A percentile compares a stretch with the other conserved stretches of the same genome.
phyloP scores from a whole-genome alignment of 1,140 invertebrate species.

The Dendroctonus valens region DNA sequence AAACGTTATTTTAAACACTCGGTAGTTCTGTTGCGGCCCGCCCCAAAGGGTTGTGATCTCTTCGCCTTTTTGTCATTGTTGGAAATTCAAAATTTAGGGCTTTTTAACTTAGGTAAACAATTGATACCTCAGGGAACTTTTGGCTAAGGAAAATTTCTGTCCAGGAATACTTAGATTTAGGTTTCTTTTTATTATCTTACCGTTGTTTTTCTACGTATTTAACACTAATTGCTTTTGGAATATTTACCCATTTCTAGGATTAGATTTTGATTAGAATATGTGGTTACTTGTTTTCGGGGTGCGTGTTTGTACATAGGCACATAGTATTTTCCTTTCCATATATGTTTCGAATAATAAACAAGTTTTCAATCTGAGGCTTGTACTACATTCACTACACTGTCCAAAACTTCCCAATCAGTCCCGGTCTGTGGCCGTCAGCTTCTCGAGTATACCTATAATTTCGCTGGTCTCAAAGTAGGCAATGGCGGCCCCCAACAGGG shows the following conservation, averaged over 20 bases:
- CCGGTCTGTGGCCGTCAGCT: slow-evolving; percentile 14
- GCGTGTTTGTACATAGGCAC: neutral
- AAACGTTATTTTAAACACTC: too few relatives aligned
- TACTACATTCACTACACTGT: neutral
- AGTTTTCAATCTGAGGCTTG: neutral
- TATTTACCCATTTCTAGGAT: too few relatives aligned
- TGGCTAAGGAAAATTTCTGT: neutral
- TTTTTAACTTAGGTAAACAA: neutral
- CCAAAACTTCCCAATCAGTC: neutral
- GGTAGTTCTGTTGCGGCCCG: too few relatives aligned
- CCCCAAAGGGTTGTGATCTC: neutral
- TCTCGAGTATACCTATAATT: slow-evolving; percentile 45
- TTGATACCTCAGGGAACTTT: neutral
- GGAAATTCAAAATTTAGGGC: neutral
- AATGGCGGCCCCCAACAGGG: slow-evolving; percentile 48
- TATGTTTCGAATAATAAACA: neutral
- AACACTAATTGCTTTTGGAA: too few relatives aligned
- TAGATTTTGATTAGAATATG: too few relatives aligned
- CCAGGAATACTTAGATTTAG: too few relatives aligned
- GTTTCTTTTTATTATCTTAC: too few relatives aligned
- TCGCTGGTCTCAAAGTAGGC: slow-evolving; percentile 51
- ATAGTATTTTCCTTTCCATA: neutral
- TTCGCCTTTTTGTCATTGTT: neutral
- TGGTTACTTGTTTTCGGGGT: too few relatives aligned
- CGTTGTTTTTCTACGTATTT: too few relatives aligned